phyloP scores from a whole-genome alignment of 2,888 invertebrate species.

The Deilephila porcellus region DNA sequence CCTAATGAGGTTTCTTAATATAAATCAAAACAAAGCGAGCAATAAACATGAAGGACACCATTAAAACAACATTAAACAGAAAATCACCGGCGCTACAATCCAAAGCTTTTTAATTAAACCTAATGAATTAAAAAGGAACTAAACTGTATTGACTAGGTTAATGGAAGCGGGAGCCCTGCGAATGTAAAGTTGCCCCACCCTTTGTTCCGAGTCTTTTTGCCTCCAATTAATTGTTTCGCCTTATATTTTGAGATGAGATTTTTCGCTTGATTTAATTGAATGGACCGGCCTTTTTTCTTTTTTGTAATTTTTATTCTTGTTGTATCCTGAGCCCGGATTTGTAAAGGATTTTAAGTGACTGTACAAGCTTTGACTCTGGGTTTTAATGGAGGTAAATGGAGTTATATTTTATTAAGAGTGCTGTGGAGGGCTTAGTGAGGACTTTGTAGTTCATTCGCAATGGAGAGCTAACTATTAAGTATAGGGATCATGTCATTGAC shows the following conservation, averaged over 20 bases:
- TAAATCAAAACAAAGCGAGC: conserved; percentile 21
- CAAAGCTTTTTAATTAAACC: conserved; percentile 44
- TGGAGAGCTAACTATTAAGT: neutral
- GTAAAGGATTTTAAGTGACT: conserved; percentile 16
- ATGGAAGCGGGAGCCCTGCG: conserved; percentile 34
- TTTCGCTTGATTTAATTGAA: conserved; percentile 49
- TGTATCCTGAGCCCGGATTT: conserved; percentile 4
- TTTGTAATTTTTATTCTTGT: conserved; percentile 36
- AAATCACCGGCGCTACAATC: conserved; percentile 31
- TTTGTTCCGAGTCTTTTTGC: conserved; percentile 38
- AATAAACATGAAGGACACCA: conserved; percentile 29
- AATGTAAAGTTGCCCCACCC: conserved; percentile 28
- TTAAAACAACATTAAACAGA: conserved; percentile 33
- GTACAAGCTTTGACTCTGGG: conserved; percentile 7
- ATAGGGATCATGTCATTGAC: neutral
- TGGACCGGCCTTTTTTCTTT: conserved; percentile 37
- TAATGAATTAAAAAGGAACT: conserved; percentile 41
- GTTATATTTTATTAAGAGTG: conserved; percentile 19
- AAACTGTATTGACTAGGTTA: conserved; percentile 46
- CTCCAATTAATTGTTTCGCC: conserved; percentile 51
- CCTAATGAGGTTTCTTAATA: conserved; percentile 11
- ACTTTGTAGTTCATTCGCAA: neutral
- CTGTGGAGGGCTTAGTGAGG: neutral
- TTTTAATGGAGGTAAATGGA: conserved; percentile 23
- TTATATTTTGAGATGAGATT: conserved; percentile 45